Base-by-base conservation (phyloP, 2,888 invertebrate species). In the Aphidoletes aphidimyza region DNA sequence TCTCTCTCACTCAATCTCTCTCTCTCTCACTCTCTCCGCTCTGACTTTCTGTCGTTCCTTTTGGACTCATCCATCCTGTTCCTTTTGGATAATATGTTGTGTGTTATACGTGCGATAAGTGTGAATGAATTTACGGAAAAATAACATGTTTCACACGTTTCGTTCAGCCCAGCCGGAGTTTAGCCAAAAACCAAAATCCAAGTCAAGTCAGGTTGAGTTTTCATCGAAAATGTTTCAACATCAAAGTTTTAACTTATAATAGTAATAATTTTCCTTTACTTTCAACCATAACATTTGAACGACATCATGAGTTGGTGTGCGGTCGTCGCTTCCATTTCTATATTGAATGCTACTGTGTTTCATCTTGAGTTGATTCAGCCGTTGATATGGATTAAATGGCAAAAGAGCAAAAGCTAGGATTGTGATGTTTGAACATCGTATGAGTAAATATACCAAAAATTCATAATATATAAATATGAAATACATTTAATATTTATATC, bases 391-490 rank as follows among this genome's bases (percentile, higher is more conserved):
- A n/a, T n/a, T n/a, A n/a, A 47, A 19, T 2, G 47, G 19, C 1
- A 22, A 1, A 54, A 8, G 69, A 69, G 69, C 69, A 2, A 69
- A 69, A 69, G n/a, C 22, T 30, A 30, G 2, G 69, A 30, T 30
- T 30, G 3, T 69, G 14, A 30, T 30, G 30, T 34, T 69, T 30
- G n/a, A 26, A 30, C 69, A n/a, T 69, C 69, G 69, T 69, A 30
- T n/a, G n/a, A 69, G 30, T 69, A 69, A 69, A 34, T 19, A 47
- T 30, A 30, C 30, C n/a, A n/a, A n/a, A 69, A 9, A 69, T 69
- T 30, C 69, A 69, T 69, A n/a, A n/a, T n/a, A 30, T 30, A 69
- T 69, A 69, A 69, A 69, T 69, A 69, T 69, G 26, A 69, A 69
- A 37, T 81, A 17, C n/a, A 81, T 19, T n/a, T 81, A 37, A 81